Conservation (phyloP, 1,140 invertebrate genomes). For the Lucilia cuprina region DNA sequence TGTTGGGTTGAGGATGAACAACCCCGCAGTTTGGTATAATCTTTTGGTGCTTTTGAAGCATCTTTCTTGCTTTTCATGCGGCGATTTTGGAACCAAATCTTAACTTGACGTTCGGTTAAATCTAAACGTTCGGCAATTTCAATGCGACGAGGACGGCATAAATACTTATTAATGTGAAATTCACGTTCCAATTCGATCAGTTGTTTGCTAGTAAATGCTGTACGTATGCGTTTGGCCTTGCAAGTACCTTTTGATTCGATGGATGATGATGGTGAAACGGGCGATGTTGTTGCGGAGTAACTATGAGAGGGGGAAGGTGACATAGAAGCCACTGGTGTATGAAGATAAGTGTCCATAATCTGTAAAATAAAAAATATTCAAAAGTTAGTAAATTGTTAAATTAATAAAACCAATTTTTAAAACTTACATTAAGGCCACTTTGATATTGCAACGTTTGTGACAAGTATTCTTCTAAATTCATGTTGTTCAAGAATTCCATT, state of each 20-base stretch:
- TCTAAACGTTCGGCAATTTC: conserved; percentile 95
- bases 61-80: conserved; percentile 55
- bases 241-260: background rate
- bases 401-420: background rate
- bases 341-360: background rate
- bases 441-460: conserved; percentile 16
- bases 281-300: background rate
- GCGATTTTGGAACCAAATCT: conserved; percentile 78
- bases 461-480: conserved; percentile 15
- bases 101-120: conserved; percentile 93
- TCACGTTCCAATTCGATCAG: conserved; percentile 95
- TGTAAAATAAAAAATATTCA: background rate
- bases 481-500: conserved; percentile 23
- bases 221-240: conserved; percentile 75
- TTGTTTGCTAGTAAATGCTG: conserved; percentile 96
- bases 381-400: background rate
- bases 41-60: conserved; percentile 34
- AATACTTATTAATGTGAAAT: conserved; percentile 97
- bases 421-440: conserved; percentile 19
- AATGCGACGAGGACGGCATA: conserved; percentile 92
- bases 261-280: background rate
- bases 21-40: conserved; percentile 13
- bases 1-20: background rate
- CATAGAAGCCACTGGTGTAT: background rate
- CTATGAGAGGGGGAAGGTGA: background rate